These are phyloP conservation scores for Therioaphis trifolii DNA, from an alignment of 2,888 invertebrate species.

Conservation along the genomic window DNA sequence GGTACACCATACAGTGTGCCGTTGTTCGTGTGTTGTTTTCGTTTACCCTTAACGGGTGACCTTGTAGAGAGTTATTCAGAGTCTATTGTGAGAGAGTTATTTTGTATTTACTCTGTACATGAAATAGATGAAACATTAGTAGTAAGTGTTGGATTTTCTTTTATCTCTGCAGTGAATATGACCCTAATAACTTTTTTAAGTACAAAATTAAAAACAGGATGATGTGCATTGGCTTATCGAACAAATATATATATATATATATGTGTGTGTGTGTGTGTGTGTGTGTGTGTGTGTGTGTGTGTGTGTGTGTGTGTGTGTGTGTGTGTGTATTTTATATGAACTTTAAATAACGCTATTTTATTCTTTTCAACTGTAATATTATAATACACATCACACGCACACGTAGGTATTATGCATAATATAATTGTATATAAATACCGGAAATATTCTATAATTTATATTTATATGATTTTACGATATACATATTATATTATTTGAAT, in stretches of 20 bases:
- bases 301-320: too few species aligned
- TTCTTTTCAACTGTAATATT: background rate
- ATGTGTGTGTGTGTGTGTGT: background rate
- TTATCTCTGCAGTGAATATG: background rate
- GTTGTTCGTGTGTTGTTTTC: background rate
- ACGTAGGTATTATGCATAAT: background rate
- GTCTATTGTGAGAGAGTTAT: background rate
- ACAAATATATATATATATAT: too few species aligned
- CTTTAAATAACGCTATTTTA: too few species aligned
- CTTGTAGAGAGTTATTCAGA: background rate
- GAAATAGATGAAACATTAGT: background rate
- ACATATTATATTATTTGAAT: background rate
- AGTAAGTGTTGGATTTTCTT: background rate
- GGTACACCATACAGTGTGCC: background rate
- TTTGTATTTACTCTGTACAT: background rate
- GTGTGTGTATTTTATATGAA: background rate
- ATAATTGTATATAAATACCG: slow-evolving; percentile 18
- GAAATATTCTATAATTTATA: slow-evolving; percentile 20
- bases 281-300: too few species aligned
- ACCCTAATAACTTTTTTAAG: background rate
- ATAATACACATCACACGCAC: background rate
- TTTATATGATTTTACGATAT: background rate
- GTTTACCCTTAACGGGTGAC: background rate
- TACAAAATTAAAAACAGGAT: background rate
- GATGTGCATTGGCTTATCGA: too few species aligned